Evolutionary conservation across 2,113 vertebrate genomes (phyloP), one percentile per base, ranked within the genome.

Genomic region (Scolopax mira): DNA sequence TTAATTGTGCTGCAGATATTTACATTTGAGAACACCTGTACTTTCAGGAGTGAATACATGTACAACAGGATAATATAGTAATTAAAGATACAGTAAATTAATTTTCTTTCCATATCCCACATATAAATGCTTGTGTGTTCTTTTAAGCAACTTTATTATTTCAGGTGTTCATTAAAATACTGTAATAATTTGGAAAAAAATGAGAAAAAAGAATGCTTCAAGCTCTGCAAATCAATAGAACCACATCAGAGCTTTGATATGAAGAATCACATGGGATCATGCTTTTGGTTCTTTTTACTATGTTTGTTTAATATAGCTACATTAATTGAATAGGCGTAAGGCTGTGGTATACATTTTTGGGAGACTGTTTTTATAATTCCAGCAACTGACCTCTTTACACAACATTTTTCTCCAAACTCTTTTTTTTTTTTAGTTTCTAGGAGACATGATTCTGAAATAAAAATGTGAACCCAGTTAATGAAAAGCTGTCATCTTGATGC

Each of bases 141-240:
- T 81, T 83, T 96, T 93, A 93, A 97, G 90, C 94, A 91, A 85
- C 83, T 92, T 91, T 55, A 88, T 91, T 96, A 90, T 89, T 95
- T 94, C 83, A 95, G 82, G 65, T 97, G 89, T 95, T 98, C 96
- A 96, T 98, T 98, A 97, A 97, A 96, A 97, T 97, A 97, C 64
- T 94, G 78, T 94, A 91, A 84, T 93, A 97, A 96, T 93, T 96
- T 87, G 86, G 79, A 79, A 89, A 93, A 93, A 89, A 82, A 73
- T 46, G 27, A 72, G 64, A 31, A 69, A 80, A 97, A 97, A 94
- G 71, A 93, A 85, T 95, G 91, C 97, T 98, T 94, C 86, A 54
- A 96, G 70, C 74, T 97, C 96, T 97, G 95, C 94, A 97, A 97
- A 94, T 98, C 80, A 90, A 65, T 82, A 70, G 55, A 85, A 91